Base-by-base conservation (phyloP, 2,113 vertebrate genomes). In the Hypocryptadius cinnamomeus region DNA sequence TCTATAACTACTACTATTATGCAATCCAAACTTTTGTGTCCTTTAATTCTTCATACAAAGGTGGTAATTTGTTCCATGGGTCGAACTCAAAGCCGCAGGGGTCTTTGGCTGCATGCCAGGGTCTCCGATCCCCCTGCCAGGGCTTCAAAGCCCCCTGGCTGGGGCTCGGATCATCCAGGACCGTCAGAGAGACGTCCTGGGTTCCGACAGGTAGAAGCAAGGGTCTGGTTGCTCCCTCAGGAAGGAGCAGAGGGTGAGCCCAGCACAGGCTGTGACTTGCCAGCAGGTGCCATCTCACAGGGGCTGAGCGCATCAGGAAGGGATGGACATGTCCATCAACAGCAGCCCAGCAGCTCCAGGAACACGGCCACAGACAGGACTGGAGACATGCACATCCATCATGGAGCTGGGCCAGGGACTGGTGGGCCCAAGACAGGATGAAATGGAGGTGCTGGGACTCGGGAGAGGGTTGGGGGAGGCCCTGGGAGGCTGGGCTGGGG, bases 261-360 rank as follows among this genome's bases (percentile, higher is more conserved):
- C 48, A 33, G 16, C 2, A 2, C 1, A 45, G 54, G 35, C 23
- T 37, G 17, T 61, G 65, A 37, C 27, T 56, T 0, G 0, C 16
- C n/a, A 6, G 2, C 1, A 4, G 44, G 11, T 21, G 27, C 33
- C 45, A 20, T 54, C 33, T 22, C 0, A 0, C 21, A 20, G 45
- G 25, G 33, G 13, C 70, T 50, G 57, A 76, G 44, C 1, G 0
- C 4, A 0, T 20, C 0, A 0, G 8, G 45, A 37, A 85, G 60
- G 64, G 33, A 10, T 1, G 4, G 47, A 30, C 24, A 33, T 6
- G 7, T 5, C 37, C 33, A 27, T 3, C 0, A 0, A 8, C 47
- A 50, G n/a, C 12, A 47, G 17, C 2, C 11, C 45, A 42, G 44
- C 3, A 5, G 3, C 5, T 22, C 42, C 15, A 19, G 61, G 19